Evolutionary conservation across 2,113 vertebrate species (phyloP).

Genomic region (Sebastes schlegelii): DNA sequence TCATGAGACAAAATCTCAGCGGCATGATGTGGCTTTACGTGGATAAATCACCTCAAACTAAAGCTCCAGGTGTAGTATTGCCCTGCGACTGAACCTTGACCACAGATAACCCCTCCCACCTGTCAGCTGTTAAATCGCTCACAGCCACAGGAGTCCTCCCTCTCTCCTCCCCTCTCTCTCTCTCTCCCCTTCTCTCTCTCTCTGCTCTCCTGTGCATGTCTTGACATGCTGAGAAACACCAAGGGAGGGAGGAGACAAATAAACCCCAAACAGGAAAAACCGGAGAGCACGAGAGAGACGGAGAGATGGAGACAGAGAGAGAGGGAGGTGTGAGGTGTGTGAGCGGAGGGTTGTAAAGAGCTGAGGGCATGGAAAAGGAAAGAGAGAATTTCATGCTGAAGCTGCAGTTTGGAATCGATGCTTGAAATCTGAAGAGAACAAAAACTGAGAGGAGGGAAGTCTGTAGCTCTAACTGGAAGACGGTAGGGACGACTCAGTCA

Average conservation of each 20-base stretch:
- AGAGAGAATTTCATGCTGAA: constrained; percentile 50
- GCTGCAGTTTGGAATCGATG: constrained; percentile 38
- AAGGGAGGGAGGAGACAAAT: constrained; percentile 75
- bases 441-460: constrained; percentile 25
- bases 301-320: constrained; percentile 35
- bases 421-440: constrained; percentile 32
- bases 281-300: constrained; percentile 46
- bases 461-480: constrained; percentile 36
- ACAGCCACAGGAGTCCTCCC: constrained; percentile 17
- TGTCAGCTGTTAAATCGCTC: constrained; percentile 38
- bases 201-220: constrained; percentile 66
- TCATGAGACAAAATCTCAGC: background rate
- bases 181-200: constrained; percentile 26
- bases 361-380: constrained; percentile 56
- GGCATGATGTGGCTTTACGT: background rate
- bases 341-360: constrained; percentile 26
- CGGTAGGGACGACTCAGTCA: background rate
- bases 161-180: constrained; percentile 26
- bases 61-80: constrained; percentile 43
- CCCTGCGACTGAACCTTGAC: constrained; percentile 77
- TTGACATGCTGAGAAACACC: constrained; percentile 74
- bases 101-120: constrained; percentile 70
- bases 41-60: background rate
- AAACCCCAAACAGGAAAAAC: constrained; percentile 81
- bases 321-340: constrained; percentile 36